A percentile compares a stretch with the other conserved stretches of the same genome.
Conservation (phyloP, 2,888 invertebrate species). For the Mythimna vitellina region DNA sequence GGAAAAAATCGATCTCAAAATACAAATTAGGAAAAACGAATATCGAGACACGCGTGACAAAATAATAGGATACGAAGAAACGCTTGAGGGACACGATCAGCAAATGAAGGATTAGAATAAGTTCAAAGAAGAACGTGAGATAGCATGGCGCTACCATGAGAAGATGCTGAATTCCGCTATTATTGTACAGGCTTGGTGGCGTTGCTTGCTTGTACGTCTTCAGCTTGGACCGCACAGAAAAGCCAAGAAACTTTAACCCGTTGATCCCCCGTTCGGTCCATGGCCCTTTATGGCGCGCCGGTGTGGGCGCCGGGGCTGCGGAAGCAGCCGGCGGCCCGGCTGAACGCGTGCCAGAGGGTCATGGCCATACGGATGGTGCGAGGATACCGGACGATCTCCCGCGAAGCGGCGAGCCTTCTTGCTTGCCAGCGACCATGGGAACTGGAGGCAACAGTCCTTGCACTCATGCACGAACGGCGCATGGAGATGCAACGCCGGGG, state of each 20-base stretch:
- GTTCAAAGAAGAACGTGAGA: conserved; percentile 81
- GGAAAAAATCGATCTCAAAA: conserved; percentile 81
- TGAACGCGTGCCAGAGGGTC: no score
- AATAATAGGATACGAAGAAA: conserved; percentile 72
- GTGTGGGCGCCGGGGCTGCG: no score
- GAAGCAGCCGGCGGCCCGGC: no score
- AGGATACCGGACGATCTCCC: no score
- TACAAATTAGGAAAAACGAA: conserved; percentile 80
- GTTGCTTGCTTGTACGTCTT: conserved; percentile 82
- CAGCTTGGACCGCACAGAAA: conserved; percentile 80
- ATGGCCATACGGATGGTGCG: no score
- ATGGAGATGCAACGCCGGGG: no score
- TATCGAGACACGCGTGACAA: conserved; percentile 73
- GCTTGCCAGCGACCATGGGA: no score
- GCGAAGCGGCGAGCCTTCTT: no score
- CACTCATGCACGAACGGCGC: no score
- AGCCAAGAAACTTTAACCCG: conserved; percentile 50
- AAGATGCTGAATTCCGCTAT: conserved; percentile 81
- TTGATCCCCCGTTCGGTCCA: no score
- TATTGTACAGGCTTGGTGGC: conserved; percentile 86
- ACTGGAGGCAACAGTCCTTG: no score
- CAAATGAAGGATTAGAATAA: conserved; percentile 76
- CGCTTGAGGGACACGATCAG: conserved; percentile 73
- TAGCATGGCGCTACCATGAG: conserved; percentile 72
- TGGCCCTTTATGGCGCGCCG: no score